Base-by-base conservation (phyloP, 1,140 invertebrate species). In the Papilio polyxenes region DNA sequence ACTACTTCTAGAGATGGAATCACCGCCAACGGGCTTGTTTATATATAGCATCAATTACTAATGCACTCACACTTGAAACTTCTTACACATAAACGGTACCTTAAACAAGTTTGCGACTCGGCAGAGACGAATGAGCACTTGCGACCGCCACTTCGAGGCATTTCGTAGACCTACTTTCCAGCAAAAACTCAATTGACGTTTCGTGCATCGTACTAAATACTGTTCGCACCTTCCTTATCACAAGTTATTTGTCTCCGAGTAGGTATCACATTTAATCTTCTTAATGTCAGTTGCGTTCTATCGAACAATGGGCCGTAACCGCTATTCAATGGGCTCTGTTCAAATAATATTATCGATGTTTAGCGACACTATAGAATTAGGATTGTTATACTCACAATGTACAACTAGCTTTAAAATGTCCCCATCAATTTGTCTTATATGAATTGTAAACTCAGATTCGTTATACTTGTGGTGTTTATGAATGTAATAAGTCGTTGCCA, bases 241-340 rank as follows among this genome's bases (percentile, higher is more conserved):
- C 17, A 37, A 15, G 75, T 51, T 56, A 37, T 77, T 53, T 56
- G 48, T 77, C 75, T 49, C 51, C 48, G 56, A 77, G 20, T 56
- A 56, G 75, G 44, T 56, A 53, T 53, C 65, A 37, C 65, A 72
- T 49, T 77, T 77, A 51, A 77, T 77, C 49, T 23, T 75, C 74
- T 72, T 75, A 75, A 81, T 76, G 81, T 59, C 40, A 56, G 56
- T 76, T 75, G 72, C 56, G 81, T 81, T 37, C 65, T 82, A 51
- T 76, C 56, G 65, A 81, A 89, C 88, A 89, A 88, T 88, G 79
- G 86, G 84, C 83, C 83, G 83, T 89, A 88, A 87, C 82, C 51
- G 37, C 78, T 83, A 69, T 82, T 81, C 82, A 81, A 83, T 85
- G 76, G 62, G 75, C 82, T 75, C 76, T 87, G 83, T 85, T 85